phyloP scores from a whole-genome alignment of 2,888 invertebrate genomes.

The Isotomurus palustris region DNA sequence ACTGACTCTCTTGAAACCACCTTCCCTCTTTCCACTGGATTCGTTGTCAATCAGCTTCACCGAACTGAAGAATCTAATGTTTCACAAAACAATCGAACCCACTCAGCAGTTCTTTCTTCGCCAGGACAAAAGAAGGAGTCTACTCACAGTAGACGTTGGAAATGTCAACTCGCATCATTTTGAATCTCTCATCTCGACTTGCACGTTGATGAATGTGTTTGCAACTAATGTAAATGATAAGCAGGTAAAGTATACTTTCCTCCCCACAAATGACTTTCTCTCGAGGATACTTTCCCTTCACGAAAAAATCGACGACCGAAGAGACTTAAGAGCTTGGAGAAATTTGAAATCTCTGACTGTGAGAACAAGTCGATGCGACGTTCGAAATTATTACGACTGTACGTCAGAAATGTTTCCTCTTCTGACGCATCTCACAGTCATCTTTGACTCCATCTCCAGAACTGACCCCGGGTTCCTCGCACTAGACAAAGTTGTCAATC shows the following conservation, averaged over 20 bases:
- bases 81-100: too few relatives aligned
- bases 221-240: conserved; percentile 23
- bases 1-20: too few relatives aligned
- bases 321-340: conserved; percentile 8
- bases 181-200: too few relatives aligned
- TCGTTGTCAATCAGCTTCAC: too few relatives aligned
- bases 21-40: too few relatives aligned
- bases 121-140: too few relatives aligned
- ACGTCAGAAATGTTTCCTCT: conserved; percentile 7
- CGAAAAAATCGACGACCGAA: conserved; percentile 23
- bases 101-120: too few relatives aligned
- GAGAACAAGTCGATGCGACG: conserved; percentile 17
- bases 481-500: conserved; percentile 11
- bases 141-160: too few relatives aligned
- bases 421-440: conserved; percentile 7
- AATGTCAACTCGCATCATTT: too few relatives aligned
- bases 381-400: conserved; percentile 10
- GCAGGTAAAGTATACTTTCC: conserved; percentile 21
- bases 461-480: conserved; percentile 14
- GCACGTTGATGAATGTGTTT: too few relatives aligned
- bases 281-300: conserved; percentile 11
- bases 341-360: conserved; percentile 10
- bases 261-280: conserved; percentile 11
- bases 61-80: too few relatives aligned
- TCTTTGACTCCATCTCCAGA: conserved; percentile 16